These are phyloP conservation scores for Ctenochaetus hawaiiensis DNA, from an alignment of 2,797 vertebrate species.

Conservation along the genomic window DNA sequence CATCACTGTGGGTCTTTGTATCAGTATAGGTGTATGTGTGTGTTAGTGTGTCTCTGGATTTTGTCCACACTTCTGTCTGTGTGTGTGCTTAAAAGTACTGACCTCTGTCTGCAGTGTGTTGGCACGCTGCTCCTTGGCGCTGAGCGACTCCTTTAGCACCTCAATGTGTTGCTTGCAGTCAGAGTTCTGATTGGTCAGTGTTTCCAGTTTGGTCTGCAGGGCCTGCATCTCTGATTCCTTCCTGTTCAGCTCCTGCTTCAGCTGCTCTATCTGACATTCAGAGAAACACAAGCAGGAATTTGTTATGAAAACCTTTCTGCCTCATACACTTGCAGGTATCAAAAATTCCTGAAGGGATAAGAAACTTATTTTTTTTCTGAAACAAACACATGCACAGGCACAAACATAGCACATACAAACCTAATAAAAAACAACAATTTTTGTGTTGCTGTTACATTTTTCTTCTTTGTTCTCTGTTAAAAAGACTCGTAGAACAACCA, in stretches of 20 bases:
- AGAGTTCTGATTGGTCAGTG: constrained; percentile 98
- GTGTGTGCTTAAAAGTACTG: constrained; percentile 50
- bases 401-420: constrained; percentile 5
- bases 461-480: background rate
- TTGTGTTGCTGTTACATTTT: constrained; percentile 3
- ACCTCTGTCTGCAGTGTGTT: constrained; percentile 98
- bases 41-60: background rate
- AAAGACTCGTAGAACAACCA: constrained; percentile 7
- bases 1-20: constrained; percentile 7
- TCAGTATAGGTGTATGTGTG: background rate
- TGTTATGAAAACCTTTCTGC: constrained; percentile 24
- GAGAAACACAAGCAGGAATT: constrained; percentile 29
- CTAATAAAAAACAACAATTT: background rate
- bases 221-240: constrained; percentile 98
- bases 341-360: constrained; percentile 7
- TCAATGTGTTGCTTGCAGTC: constrained; percentile 99
- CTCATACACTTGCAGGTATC: constrained; percentile 13
- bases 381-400: constrained; percentile 7
- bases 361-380: background rate
- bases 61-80: background rate
- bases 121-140: constrained; percentile 97
- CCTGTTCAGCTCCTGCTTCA: constrained; percentile 96
- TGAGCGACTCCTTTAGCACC: constrained; percentile 98
- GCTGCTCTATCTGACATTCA: constrained; percentile 91
- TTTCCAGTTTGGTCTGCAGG: constrained; percentile 98